Evolutionary conservation across 2,113 vertebrate species (phyloP).

Genomic region (Toxotes chatareus): DNA sequence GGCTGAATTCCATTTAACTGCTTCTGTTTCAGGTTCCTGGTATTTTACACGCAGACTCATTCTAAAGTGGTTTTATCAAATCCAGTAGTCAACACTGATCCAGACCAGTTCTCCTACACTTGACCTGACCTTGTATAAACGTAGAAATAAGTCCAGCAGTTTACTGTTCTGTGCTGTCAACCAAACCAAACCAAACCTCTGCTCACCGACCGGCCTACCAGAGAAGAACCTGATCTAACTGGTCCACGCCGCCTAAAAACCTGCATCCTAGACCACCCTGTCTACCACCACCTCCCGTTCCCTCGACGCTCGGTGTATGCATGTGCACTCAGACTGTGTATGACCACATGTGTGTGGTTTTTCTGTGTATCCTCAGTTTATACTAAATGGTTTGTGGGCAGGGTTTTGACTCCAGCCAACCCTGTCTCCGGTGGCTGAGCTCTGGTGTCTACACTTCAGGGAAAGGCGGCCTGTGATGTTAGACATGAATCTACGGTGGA

Average conservation of each 20-base stretch:
- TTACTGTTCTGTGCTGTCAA: not conserved
- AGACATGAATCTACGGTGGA: constrained; percentile 30
- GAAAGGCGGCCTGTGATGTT: constrained; percentile 18
- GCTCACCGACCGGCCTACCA: not conserved
- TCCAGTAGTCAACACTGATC: not conserved
- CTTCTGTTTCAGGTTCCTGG: too few species aligned
- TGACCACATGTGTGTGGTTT: constrained; percentile 16
- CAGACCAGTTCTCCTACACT: not conserved
- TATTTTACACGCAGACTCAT: not conserved
- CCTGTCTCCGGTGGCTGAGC: constrained; percentile 1
- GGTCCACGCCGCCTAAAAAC: not conserved
- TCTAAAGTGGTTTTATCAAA: not conserved
- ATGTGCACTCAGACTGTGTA: not conserved
- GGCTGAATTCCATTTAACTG: too few species aligned
- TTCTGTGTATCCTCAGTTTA: constrained; percentile 33
- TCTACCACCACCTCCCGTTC: constrained; percentile 33
- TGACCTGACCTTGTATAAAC: not conserved
- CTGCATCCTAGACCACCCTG: constrained; percentile 34
- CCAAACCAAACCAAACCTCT: not conserved
- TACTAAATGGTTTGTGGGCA: constrained; percentile 31
- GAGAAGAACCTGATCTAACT: not conserved
- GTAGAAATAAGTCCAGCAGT: not conserved
- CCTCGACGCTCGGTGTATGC: not conserved
- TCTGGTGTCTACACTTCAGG: constrained; percentile 15
- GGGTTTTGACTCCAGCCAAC: constrained; percentile 33